Evolutionary conservation across 2,113 vertebrate species (phyloP), one percentile per base, ranked within the genome.

Genomic region (Pleuronectes platessa): DNA sequence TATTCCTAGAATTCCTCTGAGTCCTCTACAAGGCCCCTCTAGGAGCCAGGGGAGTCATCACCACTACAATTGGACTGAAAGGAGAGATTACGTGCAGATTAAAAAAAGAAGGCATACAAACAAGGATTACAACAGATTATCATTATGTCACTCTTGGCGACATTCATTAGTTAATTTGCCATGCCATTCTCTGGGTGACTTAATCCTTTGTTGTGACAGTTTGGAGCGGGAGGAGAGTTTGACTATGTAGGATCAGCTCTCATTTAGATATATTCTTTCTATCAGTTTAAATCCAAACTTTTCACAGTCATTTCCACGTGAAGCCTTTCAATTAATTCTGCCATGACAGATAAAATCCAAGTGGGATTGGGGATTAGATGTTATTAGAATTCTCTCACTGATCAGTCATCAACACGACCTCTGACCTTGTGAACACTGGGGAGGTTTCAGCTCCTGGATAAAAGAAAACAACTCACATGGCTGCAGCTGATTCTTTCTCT

Each of bases 101-200:
- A 89, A 77, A 89, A 79, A 73, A 86, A 82, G 74, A 91, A 84
- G 71, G 63, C 75, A 88, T 70, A 78, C 79, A 86, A 86, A 84
- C 75, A 76, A 23, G 31, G 86, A 88, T 92, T 87, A 91, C 17
- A 63, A 58, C 78, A 74, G 84, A 91, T 91, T 85, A 90, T 56
- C 78, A 86, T 88, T 76, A 85, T 79, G 76, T 86, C 81, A 85
- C 64, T 67, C 15, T 62, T 82, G 86, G 79, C 59, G n/a, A 31
- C 31, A 47, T 47, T 61, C 45, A 76, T 56, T 67, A 78, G 45
- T 71, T 89, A 45, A 40, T 65, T 77, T 84, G n/a, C 27, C 71
- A 60, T 58, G 15, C 10, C 61, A 2, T 59, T 83, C 64, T 55
- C 18, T 10, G 35, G 68, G n/a, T 12, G 61, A 74, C 11, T 40